Base-by-base conservation (phyloP, 2,888 invertebrate species). In the Aelia acuminata region DNA sequence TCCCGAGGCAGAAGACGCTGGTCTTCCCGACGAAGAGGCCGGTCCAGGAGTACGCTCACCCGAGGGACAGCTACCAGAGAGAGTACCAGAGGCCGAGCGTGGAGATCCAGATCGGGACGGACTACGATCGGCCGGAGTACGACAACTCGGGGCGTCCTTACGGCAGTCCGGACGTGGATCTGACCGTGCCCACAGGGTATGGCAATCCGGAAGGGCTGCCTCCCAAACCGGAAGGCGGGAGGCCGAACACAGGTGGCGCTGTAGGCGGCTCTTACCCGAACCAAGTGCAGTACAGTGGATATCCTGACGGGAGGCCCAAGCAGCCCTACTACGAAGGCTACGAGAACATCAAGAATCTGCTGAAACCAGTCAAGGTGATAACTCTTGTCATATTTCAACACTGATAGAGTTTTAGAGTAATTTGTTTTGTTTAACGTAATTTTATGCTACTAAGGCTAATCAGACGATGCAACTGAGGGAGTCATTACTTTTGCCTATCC, bases 301-400 rank as follows among this genome's bases (percentile, higher is more conserved):
- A 39, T 22, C 70, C 87, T n/a, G 48, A 87, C 26, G n/a, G 2
- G 1, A 57, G 11, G 22, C 87, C 87, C 1, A 87, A 63, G 48
- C 87, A 87, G 18, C 87, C 87, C 18, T 87, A 49, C 80, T 87
- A 80, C 50, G 87, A 87, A 53, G 87, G 49, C 18, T 87, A 48
- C 35, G 80, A 87, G 80, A 87, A 84, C 84, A 39, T 87, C 35
- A 87, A 87, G 80, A 84, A 87, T 87, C 84, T 87, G 0, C 26
- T 87, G 22, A 87, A 87, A 11, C 87, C 87, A 5, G 20, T 39
- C 35, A 87, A 87, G 84, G 87, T 87, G 49, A 80, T 39, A n/a
- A 57, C 26, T 26, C 26, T 26, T 26, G 18, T 35, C n/a, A 63
- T 7, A 26, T 13, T n/a, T 8, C 57, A n/a, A 57, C 18, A 57